Conservation (phyloP, 1,140 invertebrate genomes). For the Trachymyrmex cornetzi region DNA sequence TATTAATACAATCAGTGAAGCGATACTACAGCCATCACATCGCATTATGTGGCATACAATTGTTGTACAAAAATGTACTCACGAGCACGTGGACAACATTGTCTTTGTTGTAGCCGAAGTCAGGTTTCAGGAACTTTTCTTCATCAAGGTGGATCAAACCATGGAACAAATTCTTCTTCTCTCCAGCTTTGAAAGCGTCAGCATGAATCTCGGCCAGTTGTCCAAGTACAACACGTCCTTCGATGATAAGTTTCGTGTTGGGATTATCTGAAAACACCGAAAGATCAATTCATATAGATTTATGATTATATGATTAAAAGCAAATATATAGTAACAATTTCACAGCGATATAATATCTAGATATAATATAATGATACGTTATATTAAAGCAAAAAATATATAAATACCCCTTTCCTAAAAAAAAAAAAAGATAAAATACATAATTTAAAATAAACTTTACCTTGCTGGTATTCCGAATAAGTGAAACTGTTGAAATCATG, state of each 20-base stretch:
- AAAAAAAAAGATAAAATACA: background rate
- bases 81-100: slow-evolving; percentile 87
- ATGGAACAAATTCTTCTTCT: slow-evolving; percentile 88
- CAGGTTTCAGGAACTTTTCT: slow-evolving; percentile 90
- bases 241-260: slow-evolving; percentile 87
- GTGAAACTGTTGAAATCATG: slow-evolving; percentile 88
- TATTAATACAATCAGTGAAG: background rate
- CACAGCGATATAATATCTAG: background rate
- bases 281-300: background rate
- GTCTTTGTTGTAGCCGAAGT: slow-evolving; percentile 89
- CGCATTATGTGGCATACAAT: background rate
- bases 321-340: background rate
- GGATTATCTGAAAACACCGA: slow-evolving; percentile 80
- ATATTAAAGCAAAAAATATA: background rate
- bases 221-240: slow-evolving; percentile 88
- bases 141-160: slow-evolving; percentile 89
- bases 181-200: slow-evolving; percentile 86
- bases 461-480: slow-evolving; percentile 85
- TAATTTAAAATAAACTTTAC: slow-evolving; percentile 77
- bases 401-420: background rate
- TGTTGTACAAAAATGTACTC: slow-evolving; percentile 59
- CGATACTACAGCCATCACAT: background rate
- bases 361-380: background rate
- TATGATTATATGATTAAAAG: background rate
- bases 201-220: slow-evolving; percentile 89